phyloP scores from a whole-genome alignment of 2,888 invertebrate species.

The Pseudoips prasinana region DNA sequence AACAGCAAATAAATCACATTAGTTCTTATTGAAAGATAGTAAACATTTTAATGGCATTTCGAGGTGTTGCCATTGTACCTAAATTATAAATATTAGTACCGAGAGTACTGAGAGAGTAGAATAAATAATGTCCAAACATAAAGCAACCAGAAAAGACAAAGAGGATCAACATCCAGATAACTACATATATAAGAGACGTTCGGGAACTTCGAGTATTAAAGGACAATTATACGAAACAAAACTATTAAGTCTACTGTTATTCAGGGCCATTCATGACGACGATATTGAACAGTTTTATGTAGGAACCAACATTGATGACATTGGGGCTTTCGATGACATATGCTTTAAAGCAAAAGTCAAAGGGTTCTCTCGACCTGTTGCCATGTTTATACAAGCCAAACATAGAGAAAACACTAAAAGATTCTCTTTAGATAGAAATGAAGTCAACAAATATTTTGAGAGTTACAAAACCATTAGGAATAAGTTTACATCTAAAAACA shows the following conservation, averaged over 20 bases:
- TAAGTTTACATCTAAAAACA: slow-evolving; percentile 5
- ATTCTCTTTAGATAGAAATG: slow-evolving; percentile 5
- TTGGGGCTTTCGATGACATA: slow-evolving; percentile 30
- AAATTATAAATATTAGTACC: no score
- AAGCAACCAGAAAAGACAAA: no score
- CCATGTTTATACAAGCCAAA: slow-evolving; percentile 24
- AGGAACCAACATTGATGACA: slow-evolving; percentile 22
- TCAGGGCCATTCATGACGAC: slow-evolving; percentile 12
- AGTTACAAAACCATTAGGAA: slow-evolving; percentile 17
- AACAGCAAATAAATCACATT: no score
- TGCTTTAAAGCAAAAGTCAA: slow-evolving; percentile 18
- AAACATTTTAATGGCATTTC: no score
- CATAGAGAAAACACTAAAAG: slow-evolving; percentile 16
- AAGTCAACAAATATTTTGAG: slow-evolving; percentile 13
- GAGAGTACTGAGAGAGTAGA: no score
- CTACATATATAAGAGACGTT: slow-evolving; percentile 14
- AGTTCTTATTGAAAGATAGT: no score
- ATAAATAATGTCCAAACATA: no score
- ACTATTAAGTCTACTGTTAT: slow-evolving; percentile 22
- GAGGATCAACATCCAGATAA: no score
- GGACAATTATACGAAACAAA: slow-evolving; percentile 32
- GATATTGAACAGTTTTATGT: slow-evolving; percentile 19
- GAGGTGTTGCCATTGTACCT: no score
- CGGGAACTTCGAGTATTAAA: slow-evolving; percentile 20
- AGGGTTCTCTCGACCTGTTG: slow-evolving; percentile 7